Evolutionary conservation across 37 sponge, comb jelly and placozoan species (phyloP).

Genomic region (Oopsacas minuta): DNA sequence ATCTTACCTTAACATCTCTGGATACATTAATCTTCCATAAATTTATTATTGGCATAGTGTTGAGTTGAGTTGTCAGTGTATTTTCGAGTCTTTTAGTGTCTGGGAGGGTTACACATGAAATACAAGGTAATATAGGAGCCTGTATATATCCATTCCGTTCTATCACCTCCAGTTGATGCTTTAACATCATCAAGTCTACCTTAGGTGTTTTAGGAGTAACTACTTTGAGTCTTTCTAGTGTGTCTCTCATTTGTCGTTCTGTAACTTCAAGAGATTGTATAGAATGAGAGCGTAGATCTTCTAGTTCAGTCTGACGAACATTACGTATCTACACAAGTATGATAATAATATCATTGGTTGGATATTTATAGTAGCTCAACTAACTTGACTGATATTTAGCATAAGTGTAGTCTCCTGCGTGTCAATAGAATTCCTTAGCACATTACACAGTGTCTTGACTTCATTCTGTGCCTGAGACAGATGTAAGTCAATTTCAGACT

Average conservation of each 20-base stretch:
- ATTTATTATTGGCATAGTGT: not conserved
- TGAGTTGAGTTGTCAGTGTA: not conserved
- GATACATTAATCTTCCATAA: not conserved
- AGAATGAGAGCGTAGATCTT: not conserved
- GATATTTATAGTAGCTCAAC: not conserved
- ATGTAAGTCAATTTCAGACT: not conserved
- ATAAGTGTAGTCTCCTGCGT: conserved; percentile 1
- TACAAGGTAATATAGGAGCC: not conserved
- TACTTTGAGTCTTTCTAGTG: not conserved
- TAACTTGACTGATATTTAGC: not conserved
- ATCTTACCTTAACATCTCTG: not conserved
- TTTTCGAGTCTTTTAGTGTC: not conserved
- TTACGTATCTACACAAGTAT: conserved; percentile 4
- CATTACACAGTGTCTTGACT: conserved; percentile 4
- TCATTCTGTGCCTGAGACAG: conserved; percentile 8
- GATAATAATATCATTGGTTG: too few relatives aligned
- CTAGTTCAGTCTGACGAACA: not conserved
- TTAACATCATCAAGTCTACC: not conserved
- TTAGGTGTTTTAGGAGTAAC: not conserved
- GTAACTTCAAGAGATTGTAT: not conserved
- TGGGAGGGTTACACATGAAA: not conserved
- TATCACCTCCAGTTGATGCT: not conserved
- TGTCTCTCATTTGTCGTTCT: not conserved
- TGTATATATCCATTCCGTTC: not conserved
- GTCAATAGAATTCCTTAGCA: not conserved